Evolutionary conservation across 2,888 invertebrate genomes (phyloP).

Genomic region (Leptinotarsa tumamoca): DNA sequence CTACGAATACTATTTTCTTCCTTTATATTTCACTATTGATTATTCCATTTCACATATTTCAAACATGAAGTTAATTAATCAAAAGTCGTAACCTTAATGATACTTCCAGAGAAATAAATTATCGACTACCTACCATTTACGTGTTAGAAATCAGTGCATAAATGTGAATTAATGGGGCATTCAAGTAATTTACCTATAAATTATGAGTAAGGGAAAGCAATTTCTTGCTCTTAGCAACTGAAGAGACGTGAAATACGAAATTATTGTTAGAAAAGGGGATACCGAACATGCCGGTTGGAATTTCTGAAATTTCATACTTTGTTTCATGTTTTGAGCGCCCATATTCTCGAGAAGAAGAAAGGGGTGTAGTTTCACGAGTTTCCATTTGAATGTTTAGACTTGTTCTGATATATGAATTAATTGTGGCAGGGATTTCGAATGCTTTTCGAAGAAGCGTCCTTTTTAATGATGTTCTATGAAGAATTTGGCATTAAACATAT

Average conservation of each 20-base stretch:
- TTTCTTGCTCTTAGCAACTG: constrained; percentile 51
- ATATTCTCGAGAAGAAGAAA: constrained; percentile 24
- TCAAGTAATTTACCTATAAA: constrained; percentile 63
- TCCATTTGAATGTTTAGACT: constrained; percentile 15
- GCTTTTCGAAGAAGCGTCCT: neutral
- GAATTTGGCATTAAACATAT: neutral
- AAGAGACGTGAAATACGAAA: constrained; percentile 47
- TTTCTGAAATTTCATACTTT: constrained; percentile 45
- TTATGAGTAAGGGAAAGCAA: constrained; percentile 56
- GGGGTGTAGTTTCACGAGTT: constrained; percentile 1
- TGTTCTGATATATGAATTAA: constrained; percentile 13
- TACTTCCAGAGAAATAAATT: constrained; percentile 29
- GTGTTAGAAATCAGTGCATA: constrained; percentile 54
- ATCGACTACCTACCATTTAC: constrained; percentile 33
- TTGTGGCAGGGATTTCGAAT: neutral
- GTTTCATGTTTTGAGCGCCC: constrained; percentile 20
- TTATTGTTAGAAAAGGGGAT: constrained; percentile 44
- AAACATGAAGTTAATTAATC: neutral
- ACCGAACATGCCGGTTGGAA: constrained; percentile 16
- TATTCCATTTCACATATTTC: neutral
- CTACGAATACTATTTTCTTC: too few relatives aligned
- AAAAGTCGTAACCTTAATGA: constrained; percentile 11
- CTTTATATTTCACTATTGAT: neutral
- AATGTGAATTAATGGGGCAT: constrained; percentile 63
- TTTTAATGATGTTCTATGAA: neutral